phyloP scores from a whole-genome alignment of 2,113 vertebrate genomes.

The Petrocephalus zakoni region DNA sequence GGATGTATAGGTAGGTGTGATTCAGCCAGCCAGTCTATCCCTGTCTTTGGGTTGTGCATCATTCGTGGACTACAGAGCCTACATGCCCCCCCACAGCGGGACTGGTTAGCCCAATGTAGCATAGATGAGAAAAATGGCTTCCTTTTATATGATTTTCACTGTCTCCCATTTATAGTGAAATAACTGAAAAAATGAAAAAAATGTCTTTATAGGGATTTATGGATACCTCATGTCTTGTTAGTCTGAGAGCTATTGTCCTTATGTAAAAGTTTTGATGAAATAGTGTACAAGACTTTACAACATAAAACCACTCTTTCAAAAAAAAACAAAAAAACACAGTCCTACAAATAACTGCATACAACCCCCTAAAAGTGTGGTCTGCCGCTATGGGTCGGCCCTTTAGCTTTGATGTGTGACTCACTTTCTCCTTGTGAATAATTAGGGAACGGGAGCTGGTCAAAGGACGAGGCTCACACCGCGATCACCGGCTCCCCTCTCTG shows the following conservation, averaged over 20 bases:
- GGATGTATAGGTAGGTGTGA: background rate
- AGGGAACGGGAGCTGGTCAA: background rate
- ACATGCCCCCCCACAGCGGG: background rate
- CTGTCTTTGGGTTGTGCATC: background rate
- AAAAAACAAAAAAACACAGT: background rate
- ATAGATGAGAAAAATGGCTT: background rate
- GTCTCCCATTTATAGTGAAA: background rate
- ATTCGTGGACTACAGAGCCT: background rate
- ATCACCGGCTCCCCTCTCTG: background rate
- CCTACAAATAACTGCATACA: background rate
- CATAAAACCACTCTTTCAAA: background rate
- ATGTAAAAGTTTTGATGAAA: background rate
- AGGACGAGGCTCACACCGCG: background rate
- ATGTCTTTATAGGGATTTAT: background rate
- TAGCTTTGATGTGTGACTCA: background rate
- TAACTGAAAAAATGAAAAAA: background rate
- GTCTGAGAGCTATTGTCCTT: background rate
- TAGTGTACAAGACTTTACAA: background rate
- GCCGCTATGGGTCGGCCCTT: too few relatives aligned
- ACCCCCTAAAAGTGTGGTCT: background rate
- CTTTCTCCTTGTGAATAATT: slow-evolving; percentile 2
- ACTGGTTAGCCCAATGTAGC: background rate
- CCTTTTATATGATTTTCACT: background rate
- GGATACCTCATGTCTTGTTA: background rate
- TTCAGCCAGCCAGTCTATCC: background rate